A percentile compares a stretch with the other conserved stretches of the same genome.
phyloP scores from a whole-genome alignment of 53 echinoderm and acorn worm species.

The Temnopleurus reevesii region DNA sequence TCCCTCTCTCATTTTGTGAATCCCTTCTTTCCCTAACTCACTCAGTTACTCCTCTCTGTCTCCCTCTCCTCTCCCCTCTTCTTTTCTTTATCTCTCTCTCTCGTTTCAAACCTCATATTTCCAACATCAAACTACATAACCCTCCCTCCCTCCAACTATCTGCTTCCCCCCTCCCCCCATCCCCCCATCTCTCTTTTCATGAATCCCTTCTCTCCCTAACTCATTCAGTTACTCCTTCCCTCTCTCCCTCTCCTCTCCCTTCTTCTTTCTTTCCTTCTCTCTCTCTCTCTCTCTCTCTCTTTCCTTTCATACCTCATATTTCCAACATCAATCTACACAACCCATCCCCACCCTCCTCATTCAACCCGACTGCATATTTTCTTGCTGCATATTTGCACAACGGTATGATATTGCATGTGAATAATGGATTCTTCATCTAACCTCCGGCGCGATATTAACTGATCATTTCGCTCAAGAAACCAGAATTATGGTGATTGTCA shows the following conservation, averaged over 20 bases:
- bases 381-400: constrained; percentile 18
- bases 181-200: no score
- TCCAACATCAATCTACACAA: no score
- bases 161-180: no score
- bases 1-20: no score
- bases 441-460: constrained; percentile 13
- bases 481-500: constrained; percentile 13
- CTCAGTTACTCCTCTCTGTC: background rate
- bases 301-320: no score
- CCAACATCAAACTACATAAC: no score
- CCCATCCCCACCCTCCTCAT: background rate
- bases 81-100: no score
- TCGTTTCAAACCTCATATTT: no score
- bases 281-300: background rate
- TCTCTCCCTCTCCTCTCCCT: background rate
- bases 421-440: constrained; percentile 28
- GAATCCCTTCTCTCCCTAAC: background rate
- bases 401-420: constrained; percentile 26
- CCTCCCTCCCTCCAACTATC: no score
- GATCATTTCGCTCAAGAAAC: background rate
- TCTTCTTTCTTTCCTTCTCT: background rate
- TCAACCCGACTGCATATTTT: background rate
- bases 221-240: background rate
- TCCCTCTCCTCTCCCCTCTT: no score
- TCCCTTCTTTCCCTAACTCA: background rate